Base-by-base conservation (phyloP, 1,140 invertebrate genomes). In the Aleiodes sp. region DNA sequence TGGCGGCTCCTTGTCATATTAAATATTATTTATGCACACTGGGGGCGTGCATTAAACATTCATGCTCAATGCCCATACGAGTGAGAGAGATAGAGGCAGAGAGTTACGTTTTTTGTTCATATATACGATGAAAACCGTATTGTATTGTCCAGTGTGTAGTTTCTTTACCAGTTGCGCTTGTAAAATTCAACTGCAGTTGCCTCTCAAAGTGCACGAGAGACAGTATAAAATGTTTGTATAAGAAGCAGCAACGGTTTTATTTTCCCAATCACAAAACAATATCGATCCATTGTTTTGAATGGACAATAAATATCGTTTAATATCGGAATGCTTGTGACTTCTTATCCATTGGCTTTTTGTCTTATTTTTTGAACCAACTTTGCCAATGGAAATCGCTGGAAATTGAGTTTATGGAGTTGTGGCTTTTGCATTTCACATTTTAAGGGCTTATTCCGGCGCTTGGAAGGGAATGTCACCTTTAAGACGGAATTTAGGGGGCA, bases 251-350 rank as follows among this genome's bases (percentile, higher is more conserved):
- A 43, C 16, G 19, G 8, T 39, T 35, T 37, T 8, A 1, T 0
- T 12, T 33, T 74, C 71, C 80, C 83, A 84, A 86, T 86, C 83
- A 80, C 78, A 85, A 85, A 86, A 84, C 82, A 86, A 86, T 86
- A 86, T 86, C 84, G 82, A 86, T 85, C 83, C 84, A 86, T 86
- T 86, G 84, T 86, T 83, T 72, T 72, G 61, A 12, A 24, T 16
- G 57, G 69, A 76, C 80, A 81, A 86, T 86, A 86, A 86, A 86
- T 86, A 84, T 84, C 80, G 68, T 75, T n/a, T 76, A 83, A 83
- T 82, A 84, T 82, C 79, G 75, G 72, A 24, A 33, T 67, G 64
- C 41, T 57, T 52, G 56, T 37, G 26, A 52, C 39, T 63, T 39
- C 39, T 2, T 31, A 14, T 46, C 41, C 31, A 63, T 71, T 35